These are phyloP conservation scores for Tenthredo mesomela DNA, from an alignment of 2,888 invertebrate genomes.

Conservation along the genomic window DNA sequence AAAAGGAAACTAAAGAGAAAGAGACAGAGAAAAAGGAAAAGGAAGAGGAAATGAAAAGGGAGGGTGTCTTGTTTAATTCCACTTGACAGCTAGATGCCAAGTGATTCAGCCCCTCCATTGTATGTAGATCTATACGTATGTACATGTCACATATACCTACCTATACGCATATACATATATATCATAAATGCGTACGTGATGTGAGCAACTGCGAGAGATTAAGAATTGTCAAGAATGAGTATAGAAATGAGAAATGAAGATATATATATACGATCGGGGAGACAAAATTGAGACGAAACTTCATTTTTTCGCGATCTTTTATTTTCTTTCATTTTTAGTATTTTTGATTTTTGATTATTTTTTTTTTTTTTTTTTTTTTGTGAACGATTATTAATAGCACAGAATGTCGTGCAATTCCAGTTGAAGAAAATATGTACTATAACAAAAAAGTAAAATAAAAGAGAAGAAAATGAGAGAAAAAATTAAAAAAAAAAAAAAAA, in stretches of 20 bases:
- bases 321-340: too few species aligned
- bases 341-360: neutral
- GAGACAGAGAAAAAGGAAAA: neutral
- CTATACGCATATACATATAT: too few species aligned
- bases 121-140: neutral
- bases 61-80: constrained; percentile 13
- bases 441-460: neutral
- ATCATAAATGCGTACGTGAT: too few species aligned
- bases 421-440: neutral
- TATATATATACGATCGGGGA: too few species aligned
- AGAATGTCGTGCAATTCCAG: neutral
- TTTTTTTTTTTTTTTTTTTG: neutral
- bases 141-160: neutral
- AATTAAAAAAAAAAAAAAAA: neutral
- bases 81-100: constrained; percentile 37
- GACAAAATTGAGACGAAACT: neutral
- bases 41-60: neutral
- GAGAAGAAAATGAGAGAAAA: neutral
- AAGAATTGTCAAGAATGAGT: constrained; percentile 12
- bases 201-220: neutral
- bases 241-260: too few species aligned
- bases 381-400: neutral
- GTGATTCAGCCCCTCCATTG: constrained; percentile 19
- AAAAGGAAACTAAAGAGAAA: neutral
- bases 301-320: neutral